These are phyloP conservation scores for Oncopeltus fasciatus DNA, from an alignment of 1,140 invertebrate genomes.

Conservation along the genomic window DNA sequence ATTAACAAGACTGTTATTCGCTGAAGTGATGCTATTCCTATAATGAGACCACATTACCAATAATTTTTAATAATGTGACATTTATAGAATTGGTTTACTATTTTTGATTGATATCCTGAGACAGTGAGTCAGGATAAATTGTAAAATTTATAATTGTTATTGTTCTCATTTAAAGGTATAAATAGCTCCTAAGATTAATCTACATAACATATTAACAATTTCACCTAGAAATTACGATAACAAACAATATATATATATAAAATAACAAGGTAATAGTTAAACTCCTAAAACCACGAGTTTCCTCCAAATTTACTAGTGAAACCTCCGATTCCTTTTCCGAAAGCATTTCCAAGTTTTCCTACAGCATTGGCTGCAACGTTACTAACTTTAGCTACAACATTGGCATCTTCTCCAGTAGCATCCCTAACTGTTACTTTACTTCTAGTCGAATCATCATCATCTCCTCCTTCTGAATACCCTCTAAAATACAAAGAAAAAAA, in stretches of 20 bases:
- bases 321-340: slow-evolving; percentile 43
- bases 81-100: not conserved
- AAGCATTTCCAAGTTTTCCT: slow-evolving; percentile 62
- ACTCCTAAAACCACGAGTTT: slow-evolving; percentile 24
- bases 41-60: not conserved
- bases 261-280: slow-evolving; percentile 5
- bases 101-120: not conserved
- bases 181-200: not conserved
- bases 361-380: slow-evolving; percentile 61
- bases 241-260: slow-evolving; percentile 1
- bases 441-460: slow-evolving; percentile 42
- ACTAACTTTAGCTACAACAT: slow-evolving; percentile 47
- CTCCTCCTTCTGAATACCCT: slow-evolving; percentile 41
- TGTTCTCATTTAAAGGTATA: no score
- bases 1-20: not conserved
- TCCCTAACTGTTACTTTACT: slow-evolving; percentile 47
- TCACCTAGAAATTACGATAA: slow-evolving; percentile 3
- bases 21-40: not conserved
- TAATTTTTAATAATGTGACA: not conserved
- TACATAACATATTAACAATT: slow-evolving; percentile 5
- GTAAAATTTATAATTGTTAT: not conserved
- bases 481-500: slow-evolving; percentile 16
- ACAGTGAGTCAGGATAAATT: not conserved
- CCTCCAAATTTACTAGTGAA: slow-evolving; percentile 24
- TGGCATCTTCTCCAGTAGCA: slow-evolving; percentile 44